phyloP scores from a whole-genome alignment of 2,888 invertebrate species.

The Parapristionchus giblindavisi region DNA sequence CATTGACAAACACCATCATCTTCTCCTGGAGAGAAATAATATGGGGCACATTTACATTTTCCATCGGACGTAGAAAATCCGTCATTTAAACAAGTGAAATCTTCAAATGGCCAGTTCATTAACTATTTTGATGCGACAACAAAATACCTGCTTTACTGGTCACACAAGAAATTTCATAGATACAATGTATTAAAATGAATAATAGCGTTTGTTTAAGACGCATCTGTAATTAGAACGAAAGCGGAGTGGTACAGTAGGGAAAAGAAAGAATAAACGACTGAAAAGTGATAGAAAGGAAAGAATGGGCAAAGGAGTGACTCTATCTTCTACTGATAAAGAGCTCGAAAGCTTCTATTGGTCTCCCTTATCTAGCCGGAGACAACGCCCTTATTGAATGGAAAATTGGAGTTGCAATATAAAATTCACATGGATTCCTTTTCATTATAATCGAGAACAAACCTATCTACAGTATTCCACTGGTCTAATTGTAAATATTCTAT shows the following conservation, averaged over 20 bases:
- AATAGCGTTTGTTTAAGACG: constrained; percentile 28
- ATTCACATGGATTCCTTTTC: background rate
- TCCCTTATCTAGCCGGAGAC: constrained; percentile 1
- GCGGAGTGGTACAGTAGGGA: background rate
- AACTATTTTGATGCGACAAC: too few relatives aligned
- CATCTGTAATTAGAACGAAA: constrained; percentile 1
- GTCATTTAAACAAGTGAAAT: constrained; percentile 19
- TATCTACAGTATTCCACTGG: too few relatives aligned
- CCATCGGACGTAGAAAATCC: constrained; percentile 7
- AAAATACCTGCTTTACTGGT: background rate
- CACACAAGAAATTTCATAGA: background rate
- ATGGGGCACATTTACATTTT: background rate
- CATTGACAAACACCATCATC: background rate
- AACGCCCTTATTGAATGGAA: constrained; percentile 22
- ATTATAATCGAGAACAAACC: too few relatives aligned
- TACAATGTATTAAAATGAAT: background rate
- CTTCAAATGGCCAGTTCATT: background rate
- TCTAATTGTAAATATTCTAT: too few relatives aligned
- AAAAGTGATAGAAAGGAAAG: constrained; percentile 2
- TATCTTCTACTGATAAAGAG: constrained; percentile 14
- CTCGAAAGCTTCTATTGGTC: too few relatives aligned
- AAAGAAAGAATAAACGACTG: background rate
- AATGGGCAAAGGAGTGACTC: constrained; percentile 30
- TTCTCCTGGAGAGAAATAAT: background rate
- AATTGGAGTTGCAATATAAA: background rate